Evolutionary conservation across 30 jellyfish, hydroid and myxozoan species (phyloP), one percentile per base, ranked within the genome.

Genomic region (Aurelia aurita): DNA sequence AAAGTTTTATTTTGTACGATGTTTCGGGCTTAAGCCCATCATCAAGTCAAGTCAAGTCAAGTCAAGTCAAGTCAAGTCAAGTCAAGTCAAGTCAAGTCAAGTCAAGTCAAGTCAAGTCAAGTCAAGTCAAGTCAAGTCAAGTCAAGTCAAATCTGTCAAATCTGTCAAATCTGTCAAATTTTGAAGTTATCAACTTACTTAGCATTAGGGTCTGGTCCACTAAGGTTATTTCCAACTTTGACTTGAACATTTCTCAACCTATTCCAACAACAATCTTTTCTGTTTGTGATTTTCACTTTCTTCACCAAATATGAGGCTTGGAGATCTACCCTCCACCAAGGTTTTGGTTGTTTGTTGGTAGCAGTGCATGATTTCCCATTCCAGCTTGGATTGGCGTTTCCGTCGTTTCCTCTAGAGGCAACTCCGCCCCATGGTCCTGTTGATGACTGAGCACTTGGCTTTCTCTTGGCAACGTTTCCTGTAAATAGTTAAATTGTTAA

Each of bases 311-410:
- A 28, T 3, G 21, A 14, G 34, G 15, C 5, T 61, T 46, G 76
- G 15, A 84, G 66, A 49, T 84, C 94, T 9, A 84, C 94, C 43
- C 88, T 74, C 94, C 94, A 84, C 94, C 94, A 84, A 0, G 94
- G 94, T 14, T 60, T 59, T 1, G 49, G 31, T 25, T 84, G 77
- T 19, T 26, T 49, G 77, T 61, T 84, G 20, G 94, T 84, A 34
- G 74, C 77, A 14, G 88, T 74, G 43, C 94, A 84, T 5, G 88
- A 54, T 10, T 22, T 44, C 7, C 83, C 88, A 25, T 49, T 72
- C 83, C 82, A 72, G 59, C 19, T 34, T 12, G 94, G 66, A 63
- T 74, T 84, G 7, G 69, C 54, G 21, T 72, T 84, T 34, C 94
- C 94, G 46, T 84, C 94, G 27, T 35, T 53, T 4, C 77, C 94